These are phyloP conservation scores for Pogonocichla stellata DNA, from an alignment of 2,113 vertebrate genomes.

Conservation along the genomic window DNA sequence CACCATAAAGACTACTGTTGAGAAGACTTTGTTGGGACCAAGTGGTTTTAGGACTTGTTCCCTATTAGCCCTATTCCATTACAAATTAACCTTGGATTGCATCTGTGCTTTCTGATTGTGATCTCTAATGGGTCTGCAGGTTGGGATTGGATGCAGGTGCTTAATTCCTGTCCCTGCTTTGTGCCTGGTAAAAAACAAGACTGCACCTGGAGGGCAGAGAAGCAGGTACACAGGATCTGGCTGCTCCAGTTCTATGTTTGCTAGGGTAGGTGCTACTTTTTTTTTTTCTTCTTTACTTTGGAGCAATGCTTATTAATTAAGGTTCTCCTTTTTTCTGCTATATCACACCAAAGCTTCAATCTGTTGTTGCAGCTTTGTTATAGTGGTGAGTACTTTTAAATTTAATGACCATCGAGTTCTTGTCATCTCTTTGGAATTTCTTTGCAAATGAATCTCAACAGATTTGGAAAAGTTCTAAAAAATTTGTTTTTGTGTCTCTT, in stretches of 20 bases:
- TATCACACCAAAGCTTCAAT: background rate
- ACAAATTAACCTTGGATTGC: background rate
- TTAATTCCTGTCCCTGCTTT: background rate
- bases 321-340: background rate
- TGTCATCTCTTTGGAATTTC: background rate
- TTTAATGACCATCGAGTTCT: accelerated
- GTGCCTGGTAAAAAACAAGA: background rate
- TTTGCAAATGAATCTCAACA: background rate
- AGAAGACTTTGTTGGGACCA: background rate
- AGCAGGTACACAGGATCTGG: background rate
- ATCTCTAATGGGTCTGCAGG: background rate
- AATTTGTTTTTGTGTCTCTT: background rate
- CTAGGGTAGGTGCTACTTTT: background rate
- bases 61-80: background rate
- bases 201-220: background rate
- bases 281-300: accelerated
- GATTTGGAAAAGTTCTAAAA: background rate
- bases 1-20: background rate
- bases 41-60: background rate
- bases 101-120: background rate
- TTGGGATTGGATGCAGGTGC: background rate
- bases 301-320: background rate
- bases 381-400: background rate
- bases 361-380: background rate
- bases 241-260: background rate